Base-by-base conservation (phyloP, 2,797 vertebrate species). In the Myotis myotis region DNA sequence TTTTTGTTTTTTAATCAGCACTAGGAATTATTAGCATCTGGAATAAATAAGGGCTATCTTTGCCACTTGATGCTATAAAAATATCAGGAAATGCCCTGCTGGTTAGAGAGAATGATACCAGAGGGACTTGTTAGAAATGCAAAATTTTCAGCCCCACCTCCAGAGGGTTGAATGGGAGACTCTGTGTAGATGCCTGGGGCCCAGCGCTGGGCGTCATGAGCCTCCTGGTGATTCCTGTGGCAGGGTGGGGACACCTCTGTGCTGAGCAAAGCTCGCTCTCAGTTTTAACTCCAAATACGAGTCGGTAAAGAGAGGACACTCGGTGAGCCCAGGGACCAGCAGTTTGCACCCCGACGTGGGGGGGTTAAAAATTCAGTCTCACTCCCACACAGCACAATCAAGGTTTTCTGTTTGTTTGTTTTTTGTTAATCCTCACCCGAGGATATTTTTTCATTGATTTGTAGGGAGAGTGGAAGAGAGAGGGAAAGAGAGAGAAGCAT, bases 181-280 rank as follows among this genome's bases (percentile, higher is more conserved):
- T 17, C 25, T 0, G 53, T 1, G 47, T 30, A 0, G n/a, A 8
- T 36, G 11, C 57, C 15, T 44, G 1, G 16, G 6, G 11, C n/a
- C 30, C 62, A 8, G 30, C 0, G 2, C 6, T 23, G 36, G 9
- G 20, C 0, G 6, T 83, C 23, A 15, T 1, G 9, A 51, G 8
- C 41, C 60, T n/a, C 11, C 0, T 3, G 6, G 8, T 1, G 25
- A 41, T 6, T 2, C 38, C 2, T 4, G 6, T 8, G 20, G 17
- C 0, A 4, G 13, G 1, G 1, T 4, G 3, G 17, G 25, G 62
- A 30, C 28, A 7, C 16, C 4, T 19, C 60, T 6, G 2, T 8
- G 51, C 70, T 4, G 12, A 25, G 66, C 55, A 4, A 4, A 1
- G 22, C 57, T 28, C 12, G 25, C 57, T 53, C 36, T 64, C 30